Base-by-base conservation (phyloP, 2,797 vertebrate species). In the Cossypha heuglini region DNA sequence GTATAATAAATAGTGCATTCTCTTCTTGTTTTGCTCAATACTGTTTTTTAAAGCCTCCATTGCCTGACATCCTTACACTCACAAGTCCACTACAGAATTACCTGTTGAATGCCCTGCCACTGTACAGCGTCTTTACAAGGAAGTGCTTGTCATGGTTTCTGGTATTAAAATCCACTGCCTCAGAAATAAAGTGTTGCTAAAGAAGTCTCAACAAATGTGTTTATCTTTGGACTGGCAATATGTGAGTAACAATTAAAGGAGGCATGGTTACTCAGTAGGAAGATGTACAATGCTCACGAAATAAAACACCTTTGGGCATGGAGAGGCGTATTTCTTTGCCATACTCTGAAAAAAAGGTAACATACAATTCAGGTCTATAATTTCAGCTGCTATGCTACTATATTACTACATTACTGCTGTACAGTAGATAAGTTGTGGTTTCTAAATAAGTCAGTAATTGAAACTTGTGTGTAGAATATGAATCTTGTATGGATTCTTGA, bases 161-260 rank as follows among this genome's bases (percentile, higher is more conserved):
- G 63, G 18, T 90, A 37, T 68, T 95, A 81, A 90, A 90, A 86
- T 68, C 26, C 21, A 66, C 13, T 96, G 90, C 84, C 66, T 80
- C 51, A 52, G 86, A 95, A 83, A 64, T 59, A 61, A 82, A 55
- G 31, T 62, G 38, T 68, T 73, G 43, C 67, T 58, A 81, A 88
- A 91, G 92, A 68, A 33, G 35, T 73, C 19, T 90, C 29, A 46
- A 43, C n/a, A 78, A 71, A 87, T 46, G 26, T 25, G 40, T 12
- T 73, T 85, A 54, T 89, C 62, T 82, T 82, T 76, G 86, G 55
- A 62, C 69, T 71, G 43, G 54, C 35, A 72, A 28, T 81, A 46
- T 29, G 69, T 90, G 42, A 54, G 55, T 77, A 94, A 78, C 61
- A 91, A 86, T 86, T 85, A 91, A 92, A 80, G n/a, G 13, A 49